Base-by-base conservation (phyloP, 2,797 vertebrate species). In the Buceros bicornis region DNA sequence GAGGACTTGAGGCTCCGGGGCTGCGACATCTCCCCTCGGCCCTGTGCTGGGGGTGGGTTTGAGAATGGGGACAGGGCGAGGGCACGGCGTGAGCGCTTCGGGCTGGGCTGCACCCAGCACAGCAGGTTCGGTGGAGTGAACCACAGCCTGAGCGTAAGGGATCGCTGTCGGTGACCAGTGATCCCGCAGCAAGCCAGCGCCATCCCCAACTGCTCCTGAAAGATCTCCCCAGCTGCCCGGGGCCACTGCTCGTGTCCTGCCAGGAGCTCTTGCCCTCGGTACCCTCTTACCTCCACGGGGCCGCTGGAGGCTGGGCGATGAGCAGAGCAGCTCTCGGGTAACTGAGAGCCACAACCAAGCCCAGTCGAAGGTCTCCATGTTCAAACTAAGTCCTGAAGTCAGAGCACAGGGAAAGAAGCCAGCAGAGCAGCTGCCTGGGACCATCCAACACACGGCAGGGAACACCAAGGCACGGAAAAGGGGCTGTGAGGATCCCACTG, bases 171-270 rank as follows among this genome's bases (percentile, higher is more conserved):
- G 31, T 16, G 33, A 58, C 24, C 56, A 57, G 56, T 8, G 12
- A 57, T 22, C 22, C n/a, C 25, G 22, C 86, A 31, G 54, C 33
- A 47, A 53, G 42, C 31, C 31, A 18, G 13, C 9, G 0, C 65
- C 57, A 6, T 17, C 13, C 43, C 37, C 1, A 0, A 4, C 21
- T 29, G n/a, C n/a, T 40, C 69, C 37, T 0, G 1, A 20, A 25
- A 45, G 4, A 1, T 4, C 43, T 28, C 54, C 26, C 16, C n/a
- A 48, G 48, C 48, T 2, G 20, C 8, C 31, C 47, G 16, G 53
- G 18, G 25, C 25, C 43, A 2, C 57, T 0, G 14, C 12, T 2
- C 0, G 0, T 3, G 13, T 10, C 35, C 66, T 21, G 24, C 60
- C 54, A 13, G 28, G 28, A 77, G 53, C 42, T 14, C 1, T 4